Percentiles rank a stretch among this genome's conserved stretches.
Evolutionary conservation across 1,140 invertebrate species (phyloP).

Genomic region (Globodera rostochiensis): DNA sequence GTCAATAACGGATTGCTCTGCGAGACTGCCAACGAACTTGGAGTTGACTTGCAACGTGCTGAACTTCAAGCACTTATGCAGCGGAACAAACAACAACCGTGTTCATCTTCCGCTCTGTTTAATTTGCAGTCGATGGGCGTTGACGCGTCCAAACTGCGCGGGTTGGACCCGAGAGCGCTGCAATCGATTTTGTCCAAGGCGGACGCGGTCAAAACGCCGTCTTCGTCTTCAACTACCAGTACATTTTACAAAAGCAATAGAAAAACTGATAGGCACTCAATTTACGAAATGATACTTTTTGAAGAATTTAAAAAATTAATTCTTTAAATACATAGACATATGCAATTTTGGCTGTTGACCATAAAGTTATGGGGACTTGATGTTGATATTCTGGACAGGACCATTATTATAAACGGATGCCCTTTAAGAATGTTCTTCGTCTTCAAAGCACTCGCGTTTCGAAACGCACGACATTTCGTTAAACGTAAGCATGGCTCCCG

Average conservation of each 20-base stretch:
- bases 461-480: background rate
- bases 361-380: too few relatives aligned
- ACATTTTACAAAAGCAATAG: background rate
- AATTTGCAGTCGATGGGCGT: conserved; percentile 13
- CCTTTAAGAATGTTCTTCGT: background rate
- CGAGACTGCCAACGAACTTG: conserved; percentile 6
- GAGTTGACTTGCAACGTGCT: background rate
- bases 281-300: background rate
- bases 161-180: background rate
- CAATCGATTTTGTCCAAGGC: conserved; percentile 3
- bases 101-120: background rate
- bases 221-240: background rate
- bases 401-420: too few relatives aligned
- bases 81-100: background rate
- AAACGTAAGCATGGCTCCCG: conserved; percentile 2
- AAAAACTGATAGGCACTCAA: background rate
- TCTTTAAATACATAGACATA: too few relatives aligned
- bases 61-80: background rate
- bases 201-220: background rate
- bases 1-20: conserved; percentile 10
- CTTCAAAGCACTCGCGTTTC: background rate
- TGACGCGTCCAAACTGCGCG: conserved; percentile 5
- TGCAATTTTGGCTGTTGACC: too few relatives aligned
- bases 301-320: too few relatives aligned
- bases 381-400: too few relatives aligned